Evolutionary conservation across 2,113 vertebrate genomes (phyloP), one percentile per base, ranked within the genome.

Genomic region (Zingel zingel): DNA sequence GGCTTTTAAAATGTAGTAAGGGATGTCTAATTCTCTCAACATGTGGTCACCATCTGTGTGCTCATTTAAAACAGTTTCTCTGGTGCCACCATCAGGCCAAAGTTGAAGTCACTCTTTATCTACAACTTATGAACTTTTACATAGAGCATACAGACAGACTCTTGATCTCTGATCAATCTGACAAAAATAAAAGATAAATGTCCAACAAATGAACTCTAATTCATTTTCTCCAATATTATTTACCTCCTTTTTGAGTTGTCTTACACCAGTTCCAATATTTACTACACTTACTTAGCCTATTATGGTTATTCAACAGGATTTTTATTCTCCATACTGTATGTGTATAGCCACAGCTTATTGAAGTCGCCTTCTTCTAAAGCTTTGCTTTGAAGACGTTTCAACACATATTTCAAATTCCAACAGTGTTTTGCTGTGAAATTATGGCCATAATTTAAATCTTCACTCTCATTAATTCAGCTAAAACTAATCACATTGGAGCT

Each of bases 51-150:
- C 12, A 21, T 39, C 10, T 53, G 15, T 85, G 64, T 61, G 43
- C 21, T 77, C 18, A 54, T 12, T 83, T n/a, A 30, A 74, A 80
- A 39, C 25, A 14, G 62, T 15, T 57, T 33, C 78, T 79, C 76
- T 89, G 57, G 66, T 81, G 81, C 83, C 91, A 81, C 79, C 88
- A 51, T 81, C 50, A 89, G 91, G 90, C 39, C 71, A 75, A 33
- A 80, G 50, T 23, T 74, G 56, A 63, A 25, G 51, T 27, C 43
- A 54, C 72, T 19, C 9, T 25, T 71, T 27, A 15, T 4, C 21
- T 15, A 4, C 14, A 63, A 6, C 7, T 19, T 10, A 1, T 7
- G 15, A 48, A 63, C 54, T 36, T 57, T 21, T 27, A 47, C 59
- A 72, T 3, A 25, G 21, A 57, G 15, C 7, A 16, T 1, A 6